Evolutionary conservation across 1,140 invertebrate species (phyloP), one percentile per base, ranked within the genome.

Genomic region (Pomacea maculata): DNA sequence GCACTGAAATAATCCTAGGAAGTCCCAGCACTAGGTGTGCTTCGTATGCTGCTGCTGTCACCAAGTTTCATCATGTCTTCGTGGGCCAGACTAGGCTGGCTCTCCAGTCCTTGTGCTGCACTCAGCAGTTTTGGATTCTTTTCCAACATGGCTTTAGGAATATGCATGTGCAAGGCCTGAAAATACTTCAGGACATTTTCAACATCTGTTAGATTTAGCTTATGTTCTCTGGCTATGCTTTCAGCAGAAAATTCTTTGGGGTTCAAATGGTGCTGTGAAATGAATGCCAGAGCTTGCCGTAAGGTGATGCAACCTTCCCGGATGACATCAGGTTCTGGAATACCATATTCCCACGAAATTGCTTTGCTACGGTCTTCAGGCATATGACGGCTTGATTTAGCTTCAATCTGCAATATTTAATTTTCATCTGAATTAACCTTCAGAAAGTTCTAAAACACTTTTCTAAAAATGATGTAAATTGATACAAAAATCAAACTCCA

Each of bases 221-320:
- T 94, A 88, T 95, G 95, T 80, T 95, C 91, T 71, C 90, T 86
- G 1, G 95, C 94, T 88, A 96, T 94, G 87, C 91, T 92, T 45
- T 92, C 88, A 45, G 91, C 86, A 19, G 91, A 94, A 84, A 94
- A 92, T 70, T 91, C 91, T 67, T 91, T 86, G 0, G 94, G 93
- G 85, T 95, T 93, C 0, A 87, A 80, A 83, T 93, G 92, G 89
- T 96, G 92, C 55, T 94, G 90, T 0, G 90, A 89, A 54, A 96
- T 93, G 82, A 95, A 94, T 77, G 93, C 89, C 29, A 93, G 8
- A 9, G 85, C 87, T 74, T 92, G 88, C 45, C 86, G 86, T 10
- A 93, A 71, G 63, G 87, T 86, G 45, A 91, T 84, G 88, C 89
- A 91, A 29, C 92, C 93, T 71, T 77, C 63, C 10, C 87, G 86